Evolutionary conservation across 37 sponge, comb jelly and placozoan genomes (phyloP), one percentile per base, ranked within the genome.

Genomic region (Spongilla lacustris): DNA sequence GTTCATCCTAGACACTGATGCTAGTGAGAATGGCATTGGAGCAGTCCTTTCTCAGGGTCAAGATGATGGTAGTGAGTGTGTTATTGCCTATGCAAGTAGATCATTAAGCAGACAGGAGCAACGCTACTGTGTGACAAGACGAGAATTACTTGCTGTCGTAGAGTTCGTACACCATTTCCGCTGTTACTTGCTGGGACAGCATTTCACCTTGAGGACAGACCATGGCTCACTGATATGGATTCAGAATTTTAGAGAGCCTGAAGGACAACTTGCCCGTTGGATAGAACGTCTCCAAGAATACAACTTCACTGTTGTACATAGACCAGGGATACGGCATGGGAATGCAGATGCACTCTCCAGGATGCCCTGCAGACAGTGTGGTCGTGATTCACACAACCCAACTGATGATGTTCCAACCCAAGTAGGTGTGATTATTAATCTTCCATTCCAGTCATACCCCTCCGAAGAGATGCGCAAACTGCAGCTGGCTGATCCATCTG

Each of bases 1-100:
- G 25, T 82, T 88, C 36, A 75, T 68, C 29, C 70, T 88, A 73
- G 89, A 88, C 36, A 88, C 89, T 8, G 83, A 88, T 58, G 89
- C 89, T 11, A 77, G 79, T 76, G 77, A 68, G 23, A 77, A 72
- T 6, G 89, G 89, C 21, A 68, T 88, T 6, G 89, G 89, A 37
- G 83, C 83, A 35, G 83, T 88, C 37, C 82, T 88, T 28, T 69
- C 78, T 13, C 89, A 88, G 29, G 77, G 48, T n/a, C 50, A 77
- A 25, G 38, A 38, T 23, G 72, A 88, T 77, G 79, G 89, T 13
- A 27, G 23, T 24, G 89, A 82, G 69, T 35, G 82, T 10, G 37
- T 80, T 50, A 83, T 83, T 28, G 83, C 81, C 37, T 69, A 69
- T 69, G 70, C 70, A 28, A 46, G 46, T 46, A 46, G 46, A 46